Conservation (phyloP, 2,888 invertebrate genomes). For the Ectobius pallidus region DNA sequence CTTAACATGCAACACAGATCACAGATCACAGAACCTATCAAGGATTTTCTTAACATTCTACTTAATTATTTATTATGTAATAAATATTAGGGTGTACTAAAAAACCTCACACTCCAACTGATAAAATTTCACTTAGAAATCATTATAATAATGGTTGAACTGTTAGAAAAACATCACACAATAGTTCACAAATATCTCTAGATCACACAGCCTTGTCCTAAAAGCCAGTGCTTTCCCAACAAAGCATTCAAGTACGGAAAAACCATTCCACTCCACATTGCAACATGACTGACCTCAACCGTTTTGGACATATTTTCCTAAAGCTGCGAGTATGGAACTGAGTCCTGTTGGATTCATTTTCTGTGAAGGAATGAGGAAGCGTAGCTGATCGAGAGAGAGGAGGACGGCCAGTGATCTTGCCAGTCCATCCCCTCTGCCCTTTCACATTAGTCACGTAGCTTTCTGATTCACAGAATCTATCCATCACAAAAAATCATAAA, state of each 20-base stretch:
- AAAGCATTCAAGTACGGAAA: conserved; percentile 18
- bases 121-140: no score
- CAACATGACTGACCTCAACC: conserved; percentile 31
- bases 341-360: neutral
- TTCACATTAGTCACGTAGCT: neutral
- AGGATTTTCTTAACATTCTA: no score
- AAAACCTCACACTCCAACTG: no score
- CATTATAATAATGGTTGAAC: no score
- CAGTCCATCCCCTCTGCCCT: neutral
- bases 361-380: neutral
- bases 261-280: neutral
- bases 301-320: conserved; percentile 27
- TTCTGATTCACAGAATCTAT: conserved; percentile 7
- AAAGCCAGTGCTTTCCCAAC: conserved; percentile 13
- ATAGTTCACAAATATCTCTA: no score
- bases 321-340: conserved; percentile 17
- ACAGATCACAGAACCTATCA: no score
- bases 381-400: conserved; percentile 8
- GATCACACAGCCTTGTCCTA: no score
- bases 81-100: no score
- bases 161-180: no score
- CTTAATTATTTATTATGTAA: no score
- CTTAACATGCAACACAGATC: no score
- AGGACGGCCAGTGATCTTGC: neutral
- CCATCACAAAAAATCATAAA: neutral